A percentile compares a stretch with the other conserved stretches of the same genome.
phyloP scores from a whole-genome alignment of 2,113 vertebrate genomes.

The Upupa epops region DNA sequence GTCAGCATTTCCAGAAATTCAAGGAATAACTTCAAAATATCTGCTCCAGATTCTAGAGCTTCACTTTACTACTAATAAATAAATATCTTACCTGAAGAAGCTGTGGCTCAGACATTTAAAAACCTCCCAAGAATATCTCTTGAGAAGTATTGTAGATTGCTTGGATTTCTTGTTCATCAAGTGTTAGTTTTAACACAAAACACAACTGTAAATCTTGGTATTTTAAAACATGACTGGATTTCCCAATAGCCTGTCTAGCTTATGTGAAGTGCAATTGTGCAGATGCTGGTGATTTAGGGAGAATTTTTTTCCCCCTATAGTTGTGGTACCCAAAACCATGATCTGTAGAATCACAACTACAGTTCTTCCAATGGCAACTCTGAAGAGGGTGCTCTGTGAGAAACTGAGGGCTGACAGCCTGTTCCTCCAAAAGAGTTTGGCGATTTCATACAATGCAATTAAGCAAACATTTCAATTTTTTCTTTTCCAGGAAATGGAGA shows the following conservation, averaged over 20 bases:
- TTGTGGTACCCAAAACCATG: not conserved
- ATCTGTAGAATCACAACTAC: not conserved
- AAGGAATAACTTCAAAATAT: not conserved
- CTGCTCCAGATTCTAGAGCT: not conserved
- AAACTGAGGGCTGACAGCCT: not conserved
- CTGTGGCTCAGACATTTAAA: constrained; percentile 33
- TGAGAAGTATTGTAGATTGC: constrained; percentile 40
- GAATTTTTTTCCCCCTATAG: not conserved
- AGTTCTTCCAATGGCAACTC: not conserved
- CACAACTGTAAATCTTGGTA: constrained; percentile 37
- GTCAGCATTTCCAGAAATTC: constrained; percentile 4
- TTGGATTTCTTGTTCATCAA: constrained; percentile 65
- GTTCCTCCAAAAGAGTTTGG: constrained; percentile 47
- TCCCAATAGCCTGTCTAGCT: not conserved
- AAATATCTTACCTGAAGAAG: constrained; percentile 40
- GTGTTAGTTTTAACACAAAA: constrained; percentile 53
- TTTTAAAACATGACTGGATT: constrained; percentile 45
- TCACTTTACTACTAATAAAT: constrained; percentile 14
- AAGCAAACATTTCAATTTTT: constrained; percentile 15
- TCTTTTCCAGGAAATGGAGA: constrained; percentile 90
- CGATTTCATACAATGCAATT: not conserved
- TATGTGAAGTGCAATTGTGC: constrained; percentile 61
- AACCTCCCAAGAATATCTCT: not conserved
- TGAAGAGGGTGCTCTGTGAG: not conserved
- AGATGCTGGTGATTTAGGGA: constrained; percentile 58